Evolutionary conservation across 1,140 invertebrate species (phyloP).

Genomic region (Dendrolimus punctatus): DNA sequence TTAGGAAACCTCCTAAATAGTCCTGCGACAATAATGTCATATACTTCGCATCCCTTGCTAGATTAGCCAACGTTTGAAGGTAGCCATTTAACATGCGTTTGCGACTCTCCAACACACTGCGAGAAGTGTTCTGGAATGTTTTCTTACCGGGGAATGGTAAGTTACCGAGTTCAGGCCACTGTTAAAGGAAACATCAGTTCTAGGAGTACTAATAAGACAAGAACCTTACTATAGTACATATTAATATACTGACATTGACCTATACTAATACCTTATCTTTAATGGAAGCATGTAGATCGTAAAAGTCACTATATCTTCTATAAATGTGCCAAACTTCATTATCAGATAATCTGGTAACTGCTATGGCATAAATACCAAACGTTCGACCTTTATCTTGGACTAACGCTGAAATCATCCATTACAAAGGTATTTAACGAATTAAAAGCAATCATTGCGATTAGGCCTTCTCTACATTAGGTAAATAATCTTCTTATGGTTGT

Average conservation of each 20-base stretch:
- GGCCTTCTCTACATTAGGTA: too few relatives aligned
- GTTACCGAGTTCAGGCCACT: slow-evolving; percentile 86
- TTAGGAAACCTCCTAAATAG: slow-evolving; percentile 85
- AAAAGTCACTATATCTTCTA: slow-evolving; percentile 92
- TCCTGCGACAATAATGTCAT: slow-evolving; percentile 74
- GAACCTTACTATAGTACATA: background rate
- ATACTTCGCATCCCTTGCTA: slow-evolving; percentile 48
- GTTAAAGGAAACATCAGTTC: slow-evolving; percentile 14
- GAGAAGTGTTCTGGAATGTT: slow-evolving; percentile 93
- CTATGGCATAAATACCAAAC: slow-evolving; percentile 92
- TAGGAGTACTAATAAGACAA: slow-evolving; percentile 3
- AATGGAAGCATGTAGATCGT: slow-evolving; percentile 87
- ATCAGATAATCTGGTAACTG: slow-evolving; percentile 80
- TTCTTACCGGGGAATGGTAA: slow-evolving; percentile 94
- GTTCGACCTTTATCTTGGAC: slow-evolving; percentile 85
- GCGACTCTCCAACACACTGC: slow-evolving; percentile 88
- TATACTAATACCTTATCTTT: slow-evolving; percentile 74
- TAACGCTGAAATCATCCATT: slow-evolving; percentile 68
- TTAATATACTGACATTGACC: background rate
- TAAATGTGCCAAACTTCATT: slow-evolving; percentile 87
- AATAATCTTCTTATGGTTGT: too few relatives aligned
- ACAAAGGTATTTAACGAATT: too few relatives aligned
- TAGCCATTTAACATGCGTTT: slow-evolving; percentile 90
- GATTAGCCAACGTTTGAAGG: slow-evolving; percentile 73
- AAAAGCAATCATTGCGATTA: too few relatives aligned